Conservation (phyloP, 2,888 invertebrate genomes). For the Lithophane socia region DNA sequence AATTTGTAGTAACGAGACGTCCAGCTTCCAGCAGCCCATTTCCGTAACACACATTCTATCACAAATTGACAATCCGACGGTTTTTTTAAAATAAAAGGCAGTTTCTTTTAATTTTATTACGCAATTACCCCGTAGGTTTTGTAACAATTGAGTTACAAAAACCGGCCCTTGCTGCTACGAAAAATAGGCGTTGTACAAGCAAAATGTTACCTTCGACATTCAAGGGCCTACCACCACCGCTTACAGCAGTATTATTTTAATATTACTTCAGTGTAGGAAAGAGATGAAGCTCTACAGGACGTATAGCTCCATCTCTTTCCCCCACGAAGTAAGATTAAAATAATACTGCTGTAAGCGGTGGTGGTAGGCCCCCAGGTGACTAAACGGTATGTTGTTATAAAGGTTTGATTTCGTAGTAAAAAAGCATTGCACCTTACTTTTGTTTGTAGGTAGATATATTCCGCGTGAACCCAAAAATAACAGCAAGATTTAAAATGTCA, state of each 20-base stretch:
- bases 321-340: no score
- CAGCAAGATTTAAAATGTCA: constrained; percentile 30
- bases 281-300: no score
- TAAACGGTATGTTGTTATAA: not conserved
- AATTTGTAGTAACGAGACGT: not conserved
- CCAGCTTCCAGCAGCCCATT: not conserved
- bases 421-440: not conserved
- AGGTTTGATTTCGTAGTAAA: not conserved
- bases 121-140: not conserved
- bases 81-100: not conserved
- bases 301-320: no score
- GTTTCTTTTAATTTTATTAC: not conserved
- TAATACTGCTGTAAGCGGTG: no score
- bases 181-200: not conserved
- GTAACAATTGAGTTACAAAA: not conserved
- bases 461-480: not conserved
- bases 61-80: not conserved
- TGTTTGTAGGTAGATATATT: not conserved
- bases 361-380: no score
- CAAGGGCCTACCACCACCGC: no score
- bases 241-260: no score
- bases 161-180: not conserved
- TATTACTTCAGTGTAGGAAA: no score
- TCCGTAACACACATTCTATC: not conserved
- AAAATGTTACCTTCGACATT: not conserved